A percentile compares a stretch with the other conserved stretches of the same genome.
phyloP scores from a whole-genome alignment of 2,888 invertebrate species.

The Choristoneura rosaceana region DNA sequence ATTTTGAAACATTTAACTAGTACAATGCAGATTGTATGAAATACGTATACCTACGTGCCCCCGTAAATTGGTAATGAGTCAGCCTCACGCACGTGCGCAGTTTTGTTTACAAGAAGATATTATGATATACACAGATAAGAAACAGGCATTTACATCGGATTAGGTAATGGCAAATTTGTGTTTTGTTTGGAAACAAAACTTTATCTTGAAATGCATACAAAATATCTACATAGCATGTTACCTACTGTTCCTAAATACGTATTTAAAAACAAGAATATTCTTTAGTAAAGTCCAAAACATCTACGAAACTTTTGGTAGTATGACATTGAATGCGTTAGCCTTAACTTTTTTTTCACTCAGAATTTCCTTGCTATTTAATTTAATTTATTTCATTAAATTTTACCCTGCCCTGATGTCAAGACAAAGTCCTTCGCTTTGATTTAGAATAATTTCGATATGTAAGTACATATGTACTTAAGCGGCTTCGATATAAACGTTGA shows the following conservation, averaged over 20 bases:
- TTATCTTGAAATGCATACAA: neutral
- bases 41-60: constrained; percentile 51
- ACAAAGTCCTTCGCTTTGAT: neutral
- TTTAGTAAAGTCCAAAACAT: neutral
- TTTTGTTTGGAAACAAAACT: neutral
- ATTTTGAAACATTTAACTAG: neutral
- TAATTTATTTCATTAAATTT: no score
- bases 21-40: constrained; percentile 1
- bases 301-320: neutral
- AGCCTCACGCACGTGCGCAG: constrained; percentile 68
- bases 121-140: constrained; percentile 51
- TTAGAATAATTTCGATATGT: neutral
- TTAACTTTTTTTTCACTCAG: no score
- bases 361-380: neutral
- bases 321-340: neutral
- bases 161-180: constrained; percentile 22
- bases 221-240: neutral
- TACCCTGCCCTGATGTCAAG: no score
- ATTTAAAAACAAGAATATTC: neutral
- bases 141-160: constrained; percentile 33
- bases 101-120: constrained; percentile 77
- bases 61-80: constrained; percentile 56
- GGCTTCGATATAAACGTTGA: constrained; percentile 7
- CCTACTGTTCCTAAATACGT: neutral
- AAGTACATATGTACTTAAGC: neutral